Evolutionary conservation across 2,113 vertebrate species (phyloP).

Genomic region (Narcine bancroftii): DNA sequence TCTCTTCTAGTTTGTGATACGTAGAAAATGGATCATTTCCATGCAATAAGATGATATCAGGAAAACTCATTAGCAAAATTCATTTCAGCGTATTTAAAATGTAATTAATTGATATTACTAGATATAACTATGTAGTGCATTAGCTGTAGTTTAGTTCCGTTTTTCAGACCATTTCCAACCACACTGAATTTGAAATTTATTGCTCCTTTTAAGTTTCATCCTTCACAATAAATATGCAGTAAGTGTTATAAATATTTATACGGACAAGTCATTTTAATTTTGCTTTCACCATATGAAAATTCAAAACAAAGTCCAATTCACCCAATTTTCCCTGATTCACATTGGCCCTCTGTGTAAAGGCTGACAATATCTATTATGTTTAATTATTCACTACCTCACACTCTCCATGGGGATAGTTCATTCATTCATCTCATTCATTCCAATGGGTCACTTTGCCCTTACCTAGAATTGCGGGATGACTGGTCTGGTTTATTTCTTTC

Average conservation of each 20-base stretch:
- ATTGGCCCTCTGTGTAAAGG: too few relatives aligned
- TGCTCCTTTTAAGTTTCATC: not conserved
- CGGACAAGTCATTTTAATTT: not conserved
- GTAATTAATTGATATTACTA: not conserved
- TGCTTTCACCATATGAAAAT: not conserved
- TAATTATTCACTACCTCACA: not conserved
- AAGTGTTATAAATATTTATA: not conserved
- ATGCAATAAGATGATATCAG: not conserved
- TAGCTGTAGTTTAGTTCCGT: not conserved
- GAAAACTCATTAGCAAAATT: not conserved
- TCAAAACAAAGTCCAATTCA: slow-evolving; percentile 2
- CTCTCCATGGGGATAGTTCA: not conserved
- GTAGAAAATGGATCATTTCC: not conserved
- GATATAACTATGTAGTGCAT: not conserved
- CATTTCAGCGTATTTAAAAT: not conserved
- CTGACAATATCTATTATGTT: too few relatives aligned
- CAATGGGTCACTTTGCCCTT: slow-evolving; percentile 43
- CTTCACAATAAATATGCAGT: not conserved
- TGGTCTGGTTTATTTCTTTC: slow-evolving; percentile 74
- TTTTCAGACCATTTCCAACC: not conserved
- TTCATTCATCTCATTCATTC: not conserved
- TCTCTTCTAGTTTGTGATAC: not conserved
- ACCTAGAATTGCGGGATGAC: slow-evolving; percentile 63
- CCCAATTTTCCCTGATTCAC: not conserved
- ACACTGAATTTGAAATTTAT: not conserved